Evolutionary conservation across 2,113 vertebrate genomes (phyloP), one percentile per base, ranked within the genome.

Genomic region (Pollimyrus isidori): DNA sequence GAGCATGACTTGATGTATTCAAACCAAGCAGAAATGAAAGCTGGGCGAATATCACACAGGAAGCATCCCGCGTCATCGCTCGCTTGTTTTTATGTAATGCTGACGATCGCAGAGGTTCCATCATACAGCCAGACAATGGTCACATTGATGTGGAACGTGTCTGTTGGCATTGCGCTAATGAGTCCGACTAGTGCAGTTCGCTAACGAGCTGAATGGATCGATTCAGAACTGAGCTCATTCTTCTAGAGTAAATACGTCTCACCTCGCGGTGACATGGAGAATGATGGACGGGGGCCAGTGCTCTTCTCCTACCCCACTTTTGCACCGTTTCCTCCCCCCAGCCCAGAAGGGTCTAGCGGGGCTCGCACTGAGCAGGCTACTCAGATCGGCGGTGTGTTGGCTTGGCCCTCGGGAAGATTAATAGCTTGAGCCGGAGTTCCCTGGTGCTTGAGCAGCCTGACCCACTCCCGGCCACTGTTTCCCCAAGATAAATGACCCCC

Each of bases 91-190:
- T 26, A 85, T 26, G 46, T 50, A 7, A 26, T 85, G 46, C 83
- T 26, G 45, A 11, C 1, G 13, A 85, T 85, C 83, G 49, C 46
- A 49, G 49, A 4, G 83, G 89, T 89, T 86, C 87, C 84, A 80
- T 83, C 0, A 42, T 52, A 89, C 30, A 69, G 0, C 10, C 26
- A 30, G 62, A 26, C 13, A 69, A 26, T 69, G 13, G n/a, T 69
- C 62, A 30, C n/a, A 26, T 69, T 11, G 62, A 69, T 93, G 90
- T 93, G 90, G 92, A 92, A 92, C 89, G 82, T 50, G 80, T 92
- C 92, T 91, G 90, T 93, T 92, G 91, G 89, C 35, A 52, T 46
- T 11, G 21, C 30, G 80, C 90, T 93, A 93, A 94, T 94, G 94
- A 92, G 94, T 93, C 93, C 92, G 84, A 89, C 89, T 91, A 46